Base-by-base conservation (phyloP, 2,888 invertebrate genomes). In the Cephus nigrinus region DNA sequence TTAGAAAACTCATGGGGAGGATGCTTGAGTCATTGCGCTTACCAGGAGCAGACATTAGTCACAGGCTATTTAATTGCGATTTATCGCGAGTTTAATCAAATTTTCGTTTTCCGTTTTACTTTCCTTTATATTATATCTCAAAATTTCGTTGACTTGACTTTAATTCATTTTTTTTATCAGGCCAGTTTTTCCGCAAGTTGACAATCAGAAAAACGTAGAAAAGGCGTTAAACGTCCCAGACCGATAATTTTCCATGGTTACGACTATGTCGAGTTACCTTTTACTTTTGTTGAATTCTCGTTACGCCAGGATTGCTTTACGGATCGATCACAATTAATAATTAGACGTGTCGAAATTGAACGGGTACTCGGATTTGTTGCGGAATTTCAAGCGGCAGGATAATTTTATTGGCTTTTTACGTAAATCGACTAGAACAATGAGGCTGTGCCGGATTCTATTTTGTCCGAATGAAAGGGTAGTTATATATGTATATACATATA, bases 221-320 rank as follows among this genome's bases (percentile, higher is more conserved):
- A 40, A 15, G 15, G 40, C 4, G 40, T 15, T 4, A 15, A 15
- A 40, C 40, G 12, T 15, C 4, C 40, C 1, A 40, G 15, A 40
- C 9, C 9, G 55, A 55, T 1, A 55, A 5, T 55, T 55, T 55
- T 55, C 9, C 55, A 55, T 5, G 55, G 55, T 23, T 55, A 15
- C 9, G 5, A 55, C 71, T 71, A 31, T 12, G 71, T 9, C 71
- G 12, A 30, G 71, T n/a, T 23, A 71, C 78, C 87, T 87, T 87
- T 87, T 87, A 87, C 87, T 87, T 87, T 87, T 86, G 86, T 86
- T 83, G 82, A 86, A 86, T 84, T 84, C 82, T 82, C 86, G 89
- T 89, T 88, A 89, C 88, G 86, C 84, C 87, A 86, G 85, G 86
- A 82, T 87, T 86, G 84, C 85, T 88, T 88, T 86, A 86, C 86